Evolutionary conservation across 2,888 invertebrate genomes (phyloP).

Genomic region (Drosophila rellima): DNA sequence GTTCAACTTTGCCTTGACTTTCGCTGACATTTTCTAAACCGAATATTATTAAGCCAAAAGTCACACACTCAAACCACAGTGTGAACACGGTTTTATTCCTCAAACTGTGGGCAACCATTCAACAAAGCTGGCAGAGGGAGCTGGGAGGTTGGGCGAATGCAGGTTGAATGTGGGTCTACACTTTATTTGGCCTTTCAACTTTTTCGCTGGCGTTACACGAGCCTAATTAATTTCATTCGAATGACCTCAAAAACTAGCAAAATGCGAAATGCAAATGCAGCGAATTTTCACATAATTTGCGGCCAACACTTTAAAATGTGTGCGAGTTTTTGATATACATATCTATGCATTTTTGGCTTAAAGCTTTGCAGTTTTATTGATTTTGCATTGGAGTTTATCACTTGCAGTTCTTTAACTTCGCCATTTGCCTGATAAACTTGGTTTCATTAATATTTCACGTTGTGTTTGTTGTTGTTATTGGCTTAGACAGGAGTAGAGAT

Average conservation of each 20-base stretch:
- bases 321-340: not conserved
- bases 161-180: not conserved
- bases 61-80: constrained; percentile 47
- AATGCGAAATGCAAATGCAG: constrained; percentile 64
- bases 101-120: constrained; percentile 14
- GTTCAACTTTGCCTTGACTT: constrained; percentile 72
- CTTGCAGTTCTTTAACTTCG: constrained; percentile 15
- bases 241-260: constrained; percentile 63
- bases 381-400: constrained; percentile 34
- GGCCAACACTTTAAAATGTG: constrained; percentile 42
- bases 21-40: constrained; percentile 59
- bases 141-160: not conserved
- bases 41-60: constrained; percentile 59
- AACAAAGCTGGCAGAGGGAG: not conserved
- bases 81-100: constrained; percentile 4
- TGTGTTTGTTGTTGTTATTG: constrained; percentile 26
- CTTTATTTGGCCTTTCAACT: constrained; percentile 58
- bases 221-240: constrained; percentile 84
- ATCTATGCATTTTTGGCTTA: constrained; percentile 26
- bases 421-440: constrained; percentile 57
- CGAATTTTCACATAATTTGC: constrained; percentile 41
- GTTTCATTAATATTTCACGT: constrained; percentile 67
- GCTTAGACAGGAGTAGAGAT: not conserved
- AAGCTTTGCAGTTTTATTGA: constrained; percentile 60
- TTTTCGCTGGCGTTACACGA: constrained; percentile 70